Conservation (phyloP, 2,888 invertebrate species). For the Melanostoma scalare region DNA sequence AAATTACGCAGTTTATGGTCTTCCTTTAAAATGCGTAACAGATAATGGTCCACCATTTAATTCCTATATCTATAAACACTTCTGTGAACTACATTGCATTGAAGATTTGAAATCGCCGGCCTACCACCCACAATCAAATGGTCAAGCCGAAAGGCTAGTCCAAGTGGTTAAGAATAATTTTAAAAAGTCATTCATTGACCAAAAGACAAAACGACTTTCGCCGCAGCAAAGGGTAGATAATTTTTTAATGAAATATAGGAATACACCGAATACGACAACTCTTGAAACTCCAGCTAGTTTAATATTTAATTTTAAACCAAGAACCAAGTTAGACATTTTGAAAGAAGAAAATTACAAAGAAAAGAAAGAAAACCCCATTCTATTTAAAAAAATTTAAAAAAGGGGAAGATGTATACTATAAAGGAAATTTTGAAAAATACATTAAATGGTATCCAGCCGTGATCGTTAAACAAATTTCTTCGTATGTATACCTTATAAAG, state of each 20-base stretch:
- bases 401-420: constrained; percentile 1
- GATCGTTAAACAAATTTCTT: constrained; percentile 18
- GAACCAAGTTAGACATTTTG: too few species aligned
- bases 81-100: constrained; percentile 22
- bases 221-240: neutral
- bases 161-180: constrained; percentile 17
- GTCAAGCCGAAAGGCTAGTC: constrained; percentile 18
- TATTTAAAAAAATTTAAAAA: neutral
- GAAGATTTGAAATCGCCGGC: constrained; percentile 24
- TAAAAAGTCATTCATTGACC: too few species aligned
- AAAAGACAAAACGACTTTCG: too few species aligned
- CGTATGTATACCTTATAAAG: constrained; percentile 1
- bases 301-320: constrained; percentile 4
- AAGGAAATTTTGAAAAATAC: constrained; percentile 7
- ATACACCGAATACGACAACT: constrained; percentile 23
- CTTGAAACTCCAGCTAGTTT: neutral
- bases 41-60: constrained; percentile 4
- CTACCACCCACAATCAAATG: constrained; percentile 13
- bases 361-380: neutral
- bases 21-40: neutral
- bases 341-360: too few species aligned
- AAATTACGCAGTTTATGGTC: constrained; percentile 5
- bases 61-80: constrained; percentile 9
- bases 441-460: constrained; percentile 15
- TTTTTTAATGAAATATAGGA: constrained; percentile 14